Evolutionary conservation across 2,888 invertebrate genomes (phyloP).

Genomic region (Drosophila paranaensis): DNA sequence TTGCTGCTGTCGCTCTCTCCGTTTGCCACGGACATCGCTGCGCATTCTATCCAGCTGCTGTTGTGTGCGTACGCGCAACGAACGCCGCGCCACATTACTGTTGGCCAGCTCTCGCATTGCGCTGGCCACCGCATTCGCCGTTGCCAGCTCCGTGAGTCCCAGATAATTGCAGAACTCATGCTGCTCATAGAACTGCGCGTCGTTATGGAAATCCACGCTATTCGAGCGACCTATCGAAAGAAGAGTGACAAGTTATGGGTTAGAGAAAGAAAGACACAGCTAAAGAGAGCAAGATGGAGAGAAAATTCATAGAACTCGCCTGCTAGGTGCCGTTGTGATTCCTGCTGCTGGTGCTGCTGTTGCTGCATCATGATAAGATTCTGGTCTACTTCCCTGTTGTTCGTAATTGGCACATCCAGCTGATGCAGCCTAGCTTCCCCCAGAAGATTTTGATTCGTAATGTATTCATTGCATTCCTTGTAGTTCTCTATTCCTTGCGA

Average conservation of each 20-base stretch:
- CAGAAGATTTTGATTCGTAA: neutral
- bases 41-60: slow-evolving; percentile 78
- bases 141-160: slow-evolving; percentile 82
- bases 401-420: neutral
- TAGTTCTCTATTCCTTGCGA: neutral
- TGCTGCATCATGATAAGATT: neutral
- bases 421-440: neutral
- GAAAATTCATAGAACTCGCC: slow-evolving; percentile 1
- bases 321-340: neutral
- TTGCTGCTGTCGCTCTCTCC: slow-evolving; percentile 38
- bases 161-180: slow-evolving; percentile 84
- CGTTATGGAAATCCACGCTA: slow-evolving; percentile 31
- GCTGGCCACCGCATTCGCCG: slow-evolving; percentile 81
- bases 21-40: slow-evolving; percentile 50
- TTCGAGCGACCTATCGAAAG: slow-evolving; percentile 14
- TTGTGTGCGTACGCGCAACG: slow-evolving; percentile 78
- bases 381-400: neutral
- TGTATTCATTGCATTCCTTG: neutral
- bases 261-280: neutral
- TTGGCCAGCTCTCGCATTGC: slow-evolving; percentile 80
- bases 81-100: slow-evolving; percentile 76
- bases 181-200: slow-evolving; percentile 74
- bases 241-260: neutral
- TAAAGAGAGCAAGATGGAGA: neutral
- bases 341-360: neutral